These are phyloP conservation scores for Magallana nippona DNA, from an alignment of 2,888 invertebrate species.

Conservation along the genomic window DNA sequence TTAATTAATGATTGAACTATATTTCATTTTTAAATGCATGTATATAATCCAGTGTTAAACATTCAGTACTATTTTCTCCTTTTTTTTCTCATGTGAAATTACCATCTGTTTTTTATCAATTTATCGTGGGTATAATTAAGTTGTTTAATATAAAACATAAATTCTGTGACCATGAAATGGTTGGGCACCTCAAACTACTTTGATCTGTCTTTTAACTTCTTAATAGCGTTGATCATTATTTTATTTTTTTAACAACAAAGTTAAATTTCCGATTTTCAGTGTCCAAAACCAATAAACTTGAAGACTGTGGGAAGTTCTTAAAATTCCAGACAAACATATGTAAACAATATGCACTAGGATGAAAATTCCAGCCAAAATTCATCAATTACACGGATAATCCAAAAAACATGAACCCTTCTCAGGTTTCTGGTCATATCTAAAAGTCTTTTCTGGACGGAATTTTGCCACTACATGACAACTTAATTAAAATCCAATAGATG, in stretches of 20 bases:
- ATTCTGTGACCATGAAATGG: conserved; percentile 33
- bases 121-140: conserved; percentile 17
- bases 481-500: conserved; percentile 32
- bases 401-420: conserved; percentile 25
- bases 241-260: not conserved
- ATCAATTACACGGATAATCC: conserved; percentile 14
- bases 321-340: conserved; percentile 29
- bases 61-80: not conserved
- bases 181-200: conserved; percentile 7
- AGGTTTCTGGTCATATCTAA: conserved; percentile 16
- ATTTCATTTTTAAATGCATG: not conserved
- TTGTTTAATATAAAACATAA: conserved; percentile 23
- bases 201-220: conserved; percentile 21
- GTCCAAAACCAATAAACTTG: not conserved
- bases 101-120: conserved; percentile 30
- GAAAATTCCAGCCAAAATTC: not conserved
- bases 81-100: conserved; percentile 29
- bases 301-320: conserved; percentile 23
- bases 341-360: conserved; percentile 21
- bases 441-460: not conserved
- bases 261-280: conserved; percentile 18
- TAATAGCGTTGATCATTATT: conserved; percentile 6
- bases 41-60: no score
- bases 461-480: conserved; percentile 11
- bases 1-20: not conserved